phyloP scores from a whole-genome alignment of 2,888 invertebrate species.

The Lymantria dispar region DNA sequence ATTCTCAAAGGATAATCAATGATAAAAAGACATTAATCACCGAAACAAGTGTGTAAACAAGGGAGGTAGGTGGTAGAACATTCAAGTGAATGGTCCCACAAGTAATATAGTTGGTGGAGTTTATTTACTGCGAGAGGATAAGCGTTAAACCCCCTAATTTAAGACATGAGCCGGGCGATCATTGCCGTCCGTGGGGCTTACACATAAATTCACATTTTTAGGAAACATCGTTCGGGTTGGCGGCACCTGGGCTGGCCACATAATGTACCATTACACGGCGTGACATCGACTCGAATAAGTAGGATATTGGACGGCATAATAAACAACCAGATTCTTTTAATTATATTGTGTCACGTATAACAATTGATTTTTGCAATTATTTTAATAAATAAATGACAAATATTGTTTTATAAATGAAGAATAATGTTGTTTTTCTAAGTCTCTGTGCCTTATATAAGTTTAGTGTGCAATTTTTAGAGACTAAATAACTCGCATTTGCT shows the following conservation, averaged over 20 bases:
- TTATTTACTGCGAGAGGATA: conserved; percentile 74
- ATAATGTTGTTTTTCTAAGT: too few species aligned
- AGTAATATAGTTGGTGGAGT: conserved; percentile 66
- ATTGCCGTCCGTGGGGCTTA: conserved; percentile 68
- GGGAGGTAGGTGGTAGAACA: conserved; percentile 39
- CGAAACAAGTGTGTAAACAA: conserved; percentile 56
- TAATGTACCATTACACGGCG: conserved; percentile 59
- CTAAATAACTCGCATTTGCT: too few species aligned
- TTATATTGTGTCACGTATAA: background rate
- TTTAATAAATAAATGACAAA: too few species aligned
- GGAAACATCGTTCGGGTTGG: conserved; percentile 54
- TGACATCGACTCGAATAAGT: conserved; percentile 45
- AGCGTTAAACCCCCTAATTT: conserved; percentile 78
- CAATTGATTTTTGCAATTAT: too few species aligned
- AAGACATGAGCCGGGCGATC: conserved; percentile 75
- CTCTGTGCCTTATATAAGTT: too few species aligned
- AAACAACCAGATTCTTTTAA: background rate
- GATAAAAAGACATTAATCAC: conserved; percentile 43
- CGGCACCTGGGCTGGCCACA: conserved; percentile 65
- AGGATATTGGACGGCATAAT: conserved; percentile 25
- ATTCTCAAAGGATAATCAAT: conserved; percentile 21
- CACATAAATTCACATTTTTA: conserved; percentile 79
- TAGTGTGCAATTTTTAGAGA: too few species aligned
- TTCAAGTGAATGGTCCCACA: conserved; percentile 50
- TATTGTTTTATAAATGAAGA: too few species aligned